Percentiles rank a stretch among this genome's conserved stretches.
Evolutionary conservation across 2,888 invertebrate species (phyloP).

Genomic region (Orthosia gothica): DNA sequence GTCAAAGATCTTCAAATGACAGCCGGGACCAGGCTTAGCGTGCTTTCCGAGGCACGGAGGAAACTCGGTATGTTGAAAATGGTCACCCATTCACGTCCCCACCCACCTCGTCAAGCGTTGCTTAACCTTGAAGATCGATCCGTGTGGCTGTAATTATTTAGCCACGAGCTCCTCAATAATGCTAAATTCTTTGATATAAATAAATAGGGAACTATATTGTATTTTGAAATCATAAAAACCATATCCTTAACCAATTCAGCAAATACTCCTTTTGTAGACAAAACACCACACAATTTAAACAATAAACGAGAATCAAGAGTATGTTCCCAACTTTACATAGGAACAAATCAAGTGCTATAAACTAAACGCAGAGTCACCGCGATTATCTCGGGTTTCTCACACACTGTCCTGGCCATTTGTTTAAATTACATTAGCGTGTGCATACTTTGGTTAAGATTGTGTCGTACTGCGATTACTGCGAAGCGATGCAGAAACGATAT

Average conservation of each 20-base stretch:
- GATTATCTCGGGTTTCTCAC: constrained; percentile 89
- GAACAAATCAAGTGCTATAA: constrained; percentile 80
- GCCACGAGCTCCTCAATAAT: no score
- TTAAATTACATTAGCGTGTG: constrained; percentile 91
- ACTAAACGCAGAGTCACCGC: constrained; percentile 79
- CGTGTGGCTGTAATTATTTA: no score
- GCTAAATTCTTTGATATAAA: no score
- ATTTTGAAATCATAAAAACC: background rate
- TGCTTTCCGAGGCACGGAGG: no score
- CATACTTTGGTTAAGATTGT: constrained; percentile 73
- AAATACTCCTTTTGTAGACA: constrained; percentile 31
- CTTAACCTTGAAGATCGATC: no score
- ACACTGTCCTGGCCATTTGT: constrained; percentile 89
- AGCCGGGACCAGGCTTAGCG: no score
- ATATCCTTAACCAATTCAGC: background rate
- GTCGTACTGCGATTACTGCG: constrained; percentile 53
- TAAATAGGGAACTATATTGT: no score
- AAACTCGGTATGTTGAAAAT: no score
- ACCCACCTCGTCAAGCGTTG: no score
- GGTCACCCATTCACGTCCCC: no score
- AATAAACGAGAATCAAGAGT: constrained; percentile 34
- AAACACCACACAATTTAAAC: constrained; percentile 34
- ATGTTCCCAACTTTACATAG: constrained; percentile 55
- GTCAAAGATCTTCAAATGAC: no score
- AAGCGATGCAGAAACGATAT: background rate